A percentile compares a stretch with the other conserved stretches of the same genome.
Evolutionary conservation across 2,797 vertebrate species (phyloP).

Genomic region (Setipinna tenuifilis): DNA sequence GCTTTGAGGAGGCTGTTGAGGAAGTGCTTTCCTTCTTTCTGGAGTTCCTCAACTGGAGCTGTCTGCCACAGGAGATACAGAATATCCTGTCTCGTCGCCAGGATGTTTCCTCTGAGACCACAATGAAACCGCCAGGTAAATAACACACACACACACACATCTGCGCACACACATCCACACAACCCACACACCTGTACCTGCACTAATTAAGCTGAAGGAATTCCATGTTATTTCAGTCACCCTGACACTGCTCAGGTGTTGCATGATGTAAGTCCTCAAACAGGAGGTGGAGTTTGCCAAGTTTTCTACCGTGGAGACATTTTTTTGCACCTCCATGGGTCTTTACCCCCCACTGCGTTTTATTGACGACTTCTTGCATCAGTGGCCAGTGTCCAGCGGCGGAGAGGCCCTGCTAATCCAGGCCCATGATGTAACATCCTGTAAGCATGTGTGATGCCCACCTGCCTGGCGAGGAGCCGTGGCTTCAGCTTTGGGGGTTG

Average conservation of each 20-base stretch:
- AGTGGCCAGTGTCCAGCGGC: neutral
- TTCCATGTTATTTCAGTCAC: neutral
- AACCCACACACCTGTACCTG: neutral
- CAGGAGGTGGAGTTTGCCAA: neutral
- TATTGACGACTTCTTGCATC: conserved; percentile 13
- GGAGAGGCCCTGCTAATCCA: neutral
- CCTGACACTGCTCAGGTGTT: neutral
- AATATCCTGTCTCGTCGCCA: conserved; percentile 62
- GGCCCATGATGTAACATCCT: neutral
- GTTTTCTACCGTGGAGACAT: neutral
- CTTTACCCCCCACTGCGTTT: neutral
- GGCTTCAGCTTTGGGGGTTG: neutral
- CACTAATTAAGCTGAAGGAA: neutral
- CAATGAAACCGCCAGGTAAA: conserved; percentile 65
- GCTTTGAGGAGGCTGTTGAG: conserved; percentile 64
- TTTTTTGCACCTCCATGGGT: neutral
- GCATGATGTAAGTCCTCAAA: neutral
- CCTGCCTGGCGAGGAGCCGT: neutral
- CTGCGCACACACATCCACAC: neutral
- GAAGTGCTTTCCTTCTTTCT: conserved; percentile 71
- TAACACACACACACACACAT: neutral
- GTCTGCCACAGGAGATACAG: conserved; percentile 59
- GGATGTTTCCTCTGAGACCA: conserved; percentile 62
- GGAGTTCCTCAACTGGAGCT: conserved; percentile 76
- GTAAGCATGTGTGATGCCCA: neutral